Evolutionary conservation across 2,113 vertebrate species (phyloP).

Genomic region (Saiga tatarica): DNA sequence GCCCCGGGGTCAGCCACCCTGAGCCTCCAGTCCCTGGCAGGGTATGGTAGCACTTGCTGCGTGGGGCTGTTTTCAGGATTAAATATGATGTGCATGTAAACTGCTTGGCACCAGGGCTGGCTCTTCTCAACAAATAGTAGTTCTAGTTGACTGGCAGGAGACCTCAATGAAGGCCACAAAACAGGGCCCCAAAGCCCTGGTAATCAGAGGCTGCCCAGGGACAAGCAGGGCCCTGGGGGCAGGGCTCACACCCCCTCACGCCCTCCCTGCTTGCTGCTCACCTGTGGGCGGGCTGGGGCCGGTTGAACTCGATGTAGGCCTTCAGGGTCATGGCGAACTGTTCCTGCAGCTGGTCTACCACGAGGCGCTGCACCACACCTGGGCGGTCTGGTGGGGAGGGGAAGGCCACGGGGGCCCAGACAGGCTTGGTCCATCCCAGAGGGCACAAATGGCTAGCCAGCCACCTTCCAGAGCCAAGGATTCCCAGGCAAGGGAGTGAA

Average conservation of each 20-base stretch:
- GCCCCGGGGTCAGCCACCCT: neutral
- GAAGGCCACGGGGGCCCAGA: neutral
- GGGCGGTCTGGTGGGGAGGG: conserved; percentile 52
- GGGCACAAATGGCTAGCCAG: neutral
- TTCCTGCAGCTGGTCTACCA: conserved; percentile 70
- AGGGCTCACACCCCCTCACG: neutral
- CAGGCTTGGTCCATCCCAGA: neutral
- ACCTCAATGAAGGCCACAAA: neutral
- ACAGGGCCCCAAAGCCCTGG: neutral
- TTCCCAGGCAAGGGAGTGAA: neutral
- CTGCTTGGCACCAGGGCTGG: neutral
- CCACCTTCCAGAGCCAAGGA: neutral
- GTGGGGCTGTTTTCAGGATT: neutral
- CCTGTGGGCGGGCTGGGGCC: conserved; percentile 63
- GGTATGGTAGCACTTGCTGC: neutral
- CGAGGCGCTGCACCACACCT: conserved; percentile 17
- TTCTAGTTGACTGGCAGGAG: neutral
- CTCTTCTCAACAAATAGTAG: neutral
- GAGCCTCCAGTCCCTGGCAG: neutral
- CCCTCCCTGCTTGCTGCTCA: neutral
- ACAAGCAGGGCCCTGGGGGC: no score
- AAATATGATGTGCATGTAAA: neutral
- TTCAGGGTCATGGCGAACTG: conserved; percentile 49
- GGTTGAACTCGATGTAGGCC: conserved; percentile 62
- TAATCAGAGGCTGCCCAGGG: neutral